Base-by-base conservation (phyloP, 2,888 invertebrate species). In the Mamestra brassicae region DNA sequence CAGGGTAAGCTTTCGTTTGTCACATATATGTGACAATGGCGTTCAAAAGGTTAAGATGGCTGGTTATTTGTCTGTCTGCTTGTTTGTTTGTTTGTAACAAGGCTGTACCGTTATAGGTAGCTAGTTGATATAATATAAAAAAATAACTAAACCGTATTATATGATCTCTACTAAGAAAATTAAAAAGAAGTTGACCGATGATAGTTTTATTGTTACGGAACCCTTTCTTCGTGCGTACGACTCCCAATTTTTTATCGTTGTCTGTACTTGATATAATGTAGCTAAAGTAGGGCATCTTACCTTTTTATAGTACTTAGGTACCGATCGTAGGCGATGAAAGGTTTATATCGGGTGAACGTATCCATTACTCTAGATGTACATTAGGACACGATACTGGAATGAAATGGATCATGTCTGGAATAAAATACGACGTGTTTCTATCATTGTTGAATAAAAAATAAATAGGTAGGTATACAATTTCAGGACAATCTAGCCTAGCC, bases 241-340 rank as follows among this genome's bases (percentile, higher is more conserved):
- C 3, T 47, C 8, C 47, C 5, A 13, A 4, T 47, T 34, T 74
- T 34, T 76, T 71, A n/a, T 42, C 61, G 45, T 45, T 67, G 57
- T 60, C 13, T 47, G 15, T 74, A 47, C 36, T 50, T 52, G 26
- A 63, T 63, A 64, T 45, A 63, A 63, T 54, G 47, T 63, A 45
- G 10, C 50, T 50, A 71, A 71, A 72, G 72, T 54, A 61, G 34
- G 64, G 5, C 42, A 50, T 36, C 36, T 73, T 42, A 72, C 61
- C 61, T 78, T 72, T 76, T 77, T 78, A 78, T 77, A 54, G 73
- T 34, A 65, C 79, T 78, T 65, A 72, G 54, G 78, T 72, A 62
- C 50, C 8, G 42, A 57, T 69, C 1, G 36, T 58, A 73, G 79
- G 38, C 73, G 71, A 55, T 61, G 64, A 65, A 55, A 42, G 72